Percentiles rank a stretch among this genome's conserved stretches.
phyloP scores from a whole-genome alignment of 2,797 vertebrate species.

The Falco cherrug region DNA sequence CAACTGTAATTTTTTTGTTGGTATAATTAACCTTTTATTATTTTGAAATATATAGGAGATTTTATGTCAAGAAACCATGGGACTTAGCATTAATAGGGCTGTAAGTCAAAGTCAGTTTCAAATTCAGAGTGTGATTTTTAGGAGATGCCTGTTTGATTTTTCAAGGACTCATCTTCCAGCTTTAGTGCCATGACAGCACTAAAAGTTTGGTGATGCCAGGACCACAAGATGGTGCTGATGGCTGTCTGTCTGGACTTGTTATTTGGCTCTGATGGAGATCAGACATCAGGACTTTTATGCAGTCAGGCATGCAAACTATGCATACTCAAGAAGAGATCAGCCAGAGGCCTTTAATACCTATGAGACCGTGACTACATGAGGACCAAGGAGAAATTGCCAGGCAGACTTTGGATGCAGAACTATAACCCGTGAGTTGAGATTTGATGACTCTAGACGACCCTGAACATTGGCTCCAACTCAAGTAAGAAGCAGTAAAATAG shows the following conservation, averaged over 20 bases:
- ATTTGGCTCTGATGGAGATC: neutral
- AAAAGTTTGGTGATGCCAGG: neutral
- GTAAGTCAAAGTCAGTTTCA: neutral
- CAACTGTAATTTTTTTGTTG: neutral
- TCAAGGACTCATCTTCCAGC: neutral
- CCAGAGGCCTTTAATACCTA: constrained; percentile 2
- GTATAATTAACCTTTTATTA: neutral
- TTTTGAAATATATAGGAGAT: neutral
- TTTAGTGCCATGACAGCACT: neutral
- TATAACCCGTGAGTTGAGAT: neutral
- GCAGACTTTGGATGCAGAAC: neutral
- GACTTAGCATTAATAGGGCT: neutral
- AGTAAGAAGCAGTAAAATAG: neutral
- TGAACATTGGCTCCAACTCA: neutral
- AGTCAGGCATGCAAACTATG: neutral
- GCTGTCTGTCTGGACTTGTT: neutral
- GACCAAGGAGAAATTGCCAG: neutral
- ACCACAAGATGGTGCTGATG: constrained; percentile 36
- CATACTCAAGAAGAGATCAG: neutral
- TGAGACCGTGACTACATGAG: neutral
- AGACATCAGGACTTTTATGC: neutral
- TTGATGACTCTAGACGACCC: neutral
- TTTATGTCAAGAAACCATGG: neutral
- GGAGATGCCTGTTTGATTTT: neutral
- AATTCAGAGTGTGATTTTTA: neutral